Evolutionary conservation across 1,140 invertebrate species (phyloP).

Genomic region (Rhizoglyphus robini): DNA sequence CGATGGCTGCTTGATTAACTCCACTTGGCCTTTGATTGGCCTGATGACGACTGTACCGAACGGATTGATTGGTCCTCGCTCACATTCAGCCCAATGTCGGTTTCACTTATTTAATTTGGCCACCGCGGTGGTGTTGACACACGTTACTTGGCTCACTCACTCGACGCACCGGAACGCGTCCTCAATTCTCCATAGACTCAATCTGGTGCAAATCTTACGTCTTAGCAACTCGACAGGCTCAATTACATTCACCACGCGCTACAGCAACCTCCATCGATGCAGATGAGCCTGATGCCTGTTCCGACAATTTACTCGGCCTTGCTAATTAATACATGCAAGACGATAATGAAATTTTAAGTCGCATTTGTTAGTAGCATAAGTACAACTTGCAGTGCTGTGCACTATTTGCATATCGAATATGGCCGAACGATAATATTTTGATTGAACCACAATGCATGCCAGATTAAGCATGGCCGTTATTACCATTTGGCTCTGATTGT

Average conservation of each 20-base stretch:
- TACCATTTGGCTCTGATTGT: not conserved
- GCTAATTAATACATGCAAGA: too few species aligned
- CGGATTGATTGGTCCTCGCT: not conserved
- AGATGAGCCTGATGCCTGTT: too few species aligned
- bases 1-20: not conserved
- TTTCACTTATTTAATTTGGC: not conserved
- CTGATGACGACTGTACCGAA: not conserved
- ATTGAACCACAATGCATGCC: not conserved
- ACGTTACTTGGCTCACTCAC: not conserved
- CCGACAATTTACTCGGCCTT: too few species aligned
- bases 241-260: too few species aligned
- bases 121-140: not conserved
- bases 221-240: too few species aligned
- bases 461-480: not conserved
- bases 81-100: too few species aligned
- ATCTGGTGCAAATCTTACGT: too few species aligned
- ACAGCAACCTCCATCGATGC: too few species aligned
- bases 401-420: slow-evolving; percentile 13
- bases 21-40: not conserved
- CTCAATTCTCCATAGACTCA: too few species aligned
- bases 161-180: not conserved
- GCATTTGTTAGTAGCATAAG: too few species aligned
- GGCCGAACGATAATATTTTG: slow-evolving; percentile 12
- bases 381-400: too few species aligned
- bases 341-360: too few species aligned